Evolutionary conservation across 1,140 invertebrate species (phyloP).

Genomic region (Metaphire vulgaris): DNA sequence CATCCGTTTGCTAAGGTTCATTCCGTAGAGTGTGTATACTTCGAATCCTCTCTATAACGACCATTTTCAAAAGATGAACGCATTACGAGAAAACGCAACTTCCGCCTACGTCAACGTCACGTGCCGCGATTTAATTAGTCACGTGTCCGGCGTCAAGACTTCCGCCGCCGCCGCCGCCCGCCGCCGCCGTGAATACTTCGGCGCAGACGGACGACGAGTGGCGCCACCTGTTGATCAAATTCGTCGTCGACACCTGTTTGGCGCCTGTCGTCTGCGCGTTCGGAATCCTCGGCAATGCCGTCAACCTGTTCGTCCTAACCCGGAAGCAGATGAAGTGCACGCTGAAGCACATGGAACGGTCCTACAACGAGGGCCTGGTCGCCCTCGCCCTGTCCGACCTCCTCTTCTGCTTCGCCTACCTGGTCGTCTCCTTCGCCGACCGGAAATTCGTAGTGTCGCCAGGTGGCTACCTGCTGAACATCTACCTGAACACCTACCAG

Average conservation of each 20-base stretch:
- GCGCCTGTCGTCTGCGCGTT: constrained; percentile 42
- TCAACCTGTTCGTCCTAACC: constrained; percentile 46
- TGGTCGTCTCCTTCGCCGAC: constrained; percentile 6
- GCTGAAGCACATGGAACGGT: constrained; percentile 47
- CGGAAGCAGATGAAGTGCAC: constrained; percentile 42
- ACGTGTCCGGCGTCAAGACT: too few species aligned
- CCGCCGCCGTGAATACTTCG: neutral
- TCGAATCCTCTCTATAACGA: too few species aligned
- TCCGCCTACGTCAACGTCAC: too few species aligned
- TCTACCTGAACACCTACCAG: constrained; percentile 41
- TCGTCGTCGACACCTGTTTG: constrained; percentile 36
- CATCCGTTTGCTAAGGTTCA: too few species aligned
- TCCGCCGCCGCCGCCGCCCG: too few species aligned
- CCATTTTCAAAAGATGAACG: too few species aligned
- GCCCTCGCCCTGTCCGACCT: constrained; percentile 47
- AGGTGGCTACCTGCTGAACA: constrained; percentile 29
- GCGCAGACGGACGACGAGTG: neutral
- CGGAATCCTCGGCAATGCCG: constrained; percentile 42
- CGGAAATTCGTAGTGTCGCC: neutral
- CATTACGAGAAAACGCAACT: too few species aligned
- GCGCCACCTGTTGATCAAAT: constrained; percentile 1
- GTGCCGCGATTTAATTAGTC: too few species aligned
- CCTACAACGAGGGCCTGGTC: constrained; percentile 47
- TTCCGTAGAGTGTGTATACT: too few species aligned
- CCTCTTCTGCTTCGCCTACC: constrained; percentile 43